A percentile compares a stretch with the other conserved stretches of the same genome.
Conservation (phyloP, 2,113 vertebrate genomes). For the Butastur rufipennis region DNA sequence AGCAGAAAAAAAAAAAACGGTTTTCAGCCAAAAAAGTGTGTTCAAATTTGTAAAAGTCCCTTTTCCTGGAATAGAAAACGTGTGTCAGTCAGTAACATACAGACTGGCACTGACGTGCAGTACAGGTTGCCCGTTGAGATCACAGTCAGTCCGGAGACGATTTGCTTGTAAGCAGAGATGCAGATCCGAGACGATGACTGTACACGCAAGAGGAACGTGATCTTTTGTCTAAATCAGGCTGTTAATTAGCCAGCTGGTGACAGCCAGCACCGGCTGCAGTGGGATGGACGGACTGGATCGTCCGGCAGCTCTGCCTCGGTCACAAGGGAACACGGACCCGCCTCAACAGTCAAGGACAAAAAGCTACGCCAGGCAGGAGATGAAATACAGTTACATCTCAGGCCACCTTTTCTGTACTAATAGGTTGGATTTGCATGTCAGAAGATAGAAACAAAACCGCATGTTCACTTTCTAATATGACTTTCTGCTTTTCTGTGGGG, state of each 20-base stretch:
- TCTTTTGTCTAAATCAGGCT: constrained; percentile 17
- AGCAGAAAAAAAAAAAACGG: not conserved
- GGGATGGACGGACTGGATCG: not conserved
- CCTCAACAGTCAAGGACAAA: not conserved
- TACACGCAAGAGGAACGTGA: not conserved
- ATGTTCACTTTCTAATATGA: not conserved
- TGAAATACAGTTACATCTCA: not conserved
- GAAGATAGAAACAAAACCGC: not conserved
- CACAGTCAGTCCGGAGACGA: not conserved
- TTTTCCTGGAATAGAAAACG: not conserved
- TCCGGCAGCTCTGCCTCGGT: not conserved
- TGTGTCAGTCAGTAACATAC: not conserved
- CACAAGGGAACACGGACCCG: not conserved
- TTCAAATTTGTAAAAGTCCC: not conserved
- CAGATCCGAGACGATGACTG: not conserved
- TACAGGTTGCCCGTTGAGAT: not conserved
- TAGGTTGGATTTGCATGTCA: not conserved
- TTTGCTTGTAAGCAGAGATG: not conserved
- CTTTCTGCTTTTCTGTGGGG: not conserved
- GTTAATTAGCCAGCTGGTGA: not conserved
- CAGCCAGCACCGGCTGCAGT: not conserved
- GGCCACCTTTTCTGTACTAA: not conserved
- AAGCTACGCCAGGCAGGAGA: too few species aligned
- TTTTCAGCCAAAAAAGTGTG: not conserved
- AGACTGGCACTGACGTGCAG: not conserved